Base-by-base conservation (phyloP, 2,888 invertebrate species). In the Calameuta idolon region DNA sequence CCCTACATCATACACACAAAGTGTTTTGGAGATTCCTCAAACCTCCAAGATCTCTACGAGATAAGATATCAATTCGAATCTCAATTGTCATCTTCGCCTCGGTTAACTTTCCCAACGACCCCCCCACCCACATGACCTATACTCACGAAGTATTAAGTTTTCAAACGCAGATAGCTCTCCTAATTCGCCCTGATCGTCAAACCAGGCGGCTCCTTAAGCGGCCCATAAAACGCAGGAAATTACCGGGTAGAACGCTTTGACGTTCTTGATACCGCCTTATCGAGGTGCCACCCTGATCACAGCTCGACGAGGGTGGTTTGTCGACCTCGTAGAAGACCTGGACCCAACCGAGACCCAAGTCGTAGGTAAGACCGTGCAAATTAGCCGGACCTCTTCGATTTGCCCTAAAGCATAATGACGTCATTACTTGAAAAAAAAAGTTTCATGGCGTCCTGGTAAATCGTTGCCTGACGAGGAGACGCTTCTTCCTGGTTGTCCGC, bases 161-260 rank as follows among this genome's bases (percentile, higher is more conserved):
- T 79, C 77, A 77, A 76, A 78, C 75, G 81, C 76, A 81, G 81
- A 81, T 81, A 78, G 71, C 55, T 83, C 86, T 85, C 87, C 90
- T 90, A 90, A 90, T 90, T 90, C 88, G 81, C 84, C 83, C 23
- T 85, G 86, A 87, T 88, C 88, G 87, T 87, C 85, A 85, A 87
- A 83, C 85, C 75, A 75, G 77, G 77, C 55, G 15, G 82, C 83
- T 82, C 84, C 83, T 85, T 84, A 87, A 87, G 87, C 86, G 85
- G 81, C 78, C 86, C 87, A 89, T 90, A 90, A 90, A 90, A 90
- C 86, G 85, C 90, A 89, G 90, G 90, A 90, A 90, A 90, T 90
- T 90, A 90, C 90, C 87, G 84, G 84, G 87, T 86, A 83, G 83
- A 84, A 84, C 85, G 86, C 85, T 86, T 83, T 83, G 83, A 79